A percentile compares a stretch with the other conserved stretches of the same genome.
Conservation (phyloP, 2,888 invertebrate species). For the Dynastes maya region DNA sequence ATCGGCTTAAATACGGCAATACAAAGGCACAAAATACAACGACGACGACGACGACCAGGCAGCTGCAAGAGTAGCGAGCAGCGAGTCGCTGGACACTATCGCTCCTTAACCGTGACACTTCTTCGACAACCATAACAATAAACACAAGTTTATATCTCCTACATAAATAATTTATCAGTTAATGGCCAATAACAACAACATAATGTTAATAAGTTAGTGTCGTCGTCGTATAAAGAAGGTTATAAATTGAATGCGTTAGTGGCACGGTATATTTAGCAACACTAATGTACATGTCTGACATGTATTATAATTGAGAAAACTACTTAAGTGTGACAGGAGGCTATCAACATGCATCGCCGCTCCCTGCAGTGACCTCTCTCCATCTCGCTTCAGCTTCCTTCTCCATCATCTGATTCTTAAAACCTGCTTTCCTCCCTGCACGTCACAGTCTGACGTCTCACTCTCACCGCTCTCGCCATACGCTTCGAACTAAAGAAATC, state of each 20-base stretch:
- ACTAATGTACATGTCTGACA: constrained; percentile 68
- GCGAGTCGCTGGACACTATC: constrained; percentile 59
- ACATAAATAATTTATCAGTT: constrained; percentile 68
- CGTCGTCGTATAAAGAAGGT: constrained; percentile 61
- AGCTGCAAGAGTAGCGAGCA: constrained; percentile 24
- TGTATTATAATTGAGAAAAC: constrained; percentile 69
- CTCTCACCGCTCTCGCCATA: neutral
- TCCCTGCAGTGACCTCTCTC: constrained; percentile 61
- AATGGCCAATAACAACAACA: constrained; percentile 67
- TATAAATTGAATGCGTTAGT: constrained; percentile 67
- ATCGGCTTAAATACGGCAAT: constrained; percentile 58
- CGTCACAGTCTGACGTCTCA: constrained; percentile 6
- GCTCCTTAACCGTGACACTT: constrained; percentile 65
- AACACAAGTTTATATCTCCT: constrained; percentile 66
- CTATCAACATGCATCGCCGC: constrained; percentile 66
- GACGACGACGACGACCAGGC: neutral
- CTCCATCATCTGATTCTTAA: constrained; percentile 3
- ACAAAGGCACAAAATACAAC: constrained; percentile 34
- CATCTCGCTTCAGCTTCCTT: constrained; percentile 48
- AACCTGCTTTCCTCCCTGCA: constrained; percentile 24
- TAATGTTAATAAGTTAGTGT: constrained; percentile 67
- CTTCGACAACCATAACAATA: constrained; percentile 68
- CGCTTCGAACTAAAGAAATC: neutral
- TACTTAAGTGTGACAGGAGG: constrained; percentile 68
- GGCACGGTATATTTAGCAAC: constrained; percentile 67